These are phyloP conservation scores for Sceloporus tristichus DNA, from an alignment of 2,113 vertebrate genomes.

Conservation along the genomic window DNA sequence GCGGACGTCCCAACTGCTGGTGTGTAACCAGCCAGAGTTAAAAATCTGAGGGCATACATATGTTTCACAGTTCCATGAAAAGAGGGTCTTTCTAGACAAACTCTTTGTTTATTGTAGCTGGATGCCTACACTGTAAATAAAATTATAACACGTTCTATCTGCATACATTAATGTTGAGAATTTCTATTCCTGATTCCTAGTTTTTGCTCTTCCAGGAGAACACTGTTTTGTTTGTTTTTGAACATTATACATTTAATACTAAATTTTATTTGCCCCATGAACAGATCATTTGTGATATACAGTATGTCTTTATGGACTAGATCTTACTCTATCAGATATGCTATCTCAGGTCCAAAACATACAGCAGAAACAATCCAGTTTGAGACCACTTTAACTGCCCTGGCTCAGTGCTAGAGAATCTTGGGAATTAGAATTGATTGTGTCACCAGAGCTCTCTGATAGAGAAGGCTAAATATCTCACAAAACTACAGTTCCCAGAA, in stretches of 20 bases:
- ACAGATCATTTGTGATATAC: no score
- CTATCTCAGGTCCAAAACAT: no score
- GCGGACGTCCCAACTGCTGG: no score
- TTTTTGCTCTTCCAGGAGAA: neutral
- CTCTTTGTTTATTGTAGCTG: neutral
- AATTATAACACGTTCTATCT: neutral
- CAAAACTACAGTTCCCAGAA: no score
- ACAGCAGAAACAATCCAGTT: no score
- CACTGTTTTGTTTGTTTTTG: neutral
- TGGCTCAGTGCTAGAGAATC: no score
- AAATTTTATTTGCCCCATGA: neutral
- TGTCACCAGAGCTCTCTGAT: no score
- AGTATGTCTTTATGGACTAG: neutral
- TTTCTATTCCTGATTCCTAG: neutral
- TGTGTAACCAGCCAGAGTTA: no score
- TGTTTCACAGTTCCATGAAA: neutral
- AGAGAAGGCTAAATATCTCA: no score
- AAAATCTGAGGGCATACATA: neutral
- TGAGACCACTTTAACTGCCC: no score
- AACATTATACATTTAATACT: neutral
- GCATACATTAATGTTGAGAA: neutral
- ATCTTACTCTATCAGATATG: neutral
- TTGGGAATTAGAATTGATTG: no score
- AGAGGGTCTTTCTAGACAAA: neutral
- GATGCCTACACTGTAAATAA: conserved; percentile 3